Base-by-base conservation (phyloP, 2,888 invertebrate species). In the Bombylius major region DNA sequence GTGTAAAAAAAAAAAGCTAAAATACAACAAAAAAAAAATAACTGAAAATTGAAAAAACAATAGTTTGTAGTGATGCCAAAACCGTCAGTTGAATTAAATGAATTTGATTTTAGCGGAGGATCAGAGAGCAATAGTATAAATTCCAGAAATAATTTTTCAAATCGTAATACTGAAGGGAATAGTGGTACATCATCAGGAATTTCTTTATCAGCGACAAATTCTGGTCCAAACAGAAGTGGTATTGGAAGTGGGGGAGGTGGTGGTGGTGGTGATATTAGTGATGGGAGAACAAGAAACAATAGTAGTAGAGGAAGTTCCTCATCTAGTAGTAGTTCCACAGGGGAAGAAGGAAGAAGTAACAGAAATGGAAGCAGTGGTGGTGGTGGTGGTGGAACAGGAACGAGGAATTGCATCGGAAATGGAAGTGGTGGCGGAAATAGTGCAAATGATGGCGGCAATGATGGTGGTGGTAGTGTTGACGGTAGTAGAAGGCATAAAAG, bases 91-190 rank as follows among this genome's bases (percentile, higher is more conserved):
- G 73, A 72, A 63, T 71, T 72, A 55, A 73, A 73, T 64, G 72
- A 73, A 58, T 72, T 71, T 65, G 72, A 73, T 64, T 72, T 73
- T 58, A 72, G 72, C 63, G 73, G 72, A 55, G 71, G 65, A 61
- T 72, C 72, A 39, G 71, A 73, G 64, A 72, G 4, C 12, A 42
- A 69, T 61, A 71, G 71, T 64, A 65, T 67, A 58, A 63, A 65
- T 60, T 68, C 72, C 58, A 71, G 72, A 53, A 66, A 67, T 54
- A 68, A 69, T 39, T 73, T 70, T 55, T 66, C 73, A 33, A 60
- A 47, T 53, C 32, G 49, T 57, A 71, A 68, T 64, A 71, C 72
- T 50, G 50, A 46, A 46, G 50, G 57, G 56, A 54, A 50, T 51
- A 42, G 47, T 54, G 47, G 44, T 50, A 39, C 59, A 57, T 55